Conservation (phyloP, 2,113 vertebrate genomes). For the Murina feae region DNA sequence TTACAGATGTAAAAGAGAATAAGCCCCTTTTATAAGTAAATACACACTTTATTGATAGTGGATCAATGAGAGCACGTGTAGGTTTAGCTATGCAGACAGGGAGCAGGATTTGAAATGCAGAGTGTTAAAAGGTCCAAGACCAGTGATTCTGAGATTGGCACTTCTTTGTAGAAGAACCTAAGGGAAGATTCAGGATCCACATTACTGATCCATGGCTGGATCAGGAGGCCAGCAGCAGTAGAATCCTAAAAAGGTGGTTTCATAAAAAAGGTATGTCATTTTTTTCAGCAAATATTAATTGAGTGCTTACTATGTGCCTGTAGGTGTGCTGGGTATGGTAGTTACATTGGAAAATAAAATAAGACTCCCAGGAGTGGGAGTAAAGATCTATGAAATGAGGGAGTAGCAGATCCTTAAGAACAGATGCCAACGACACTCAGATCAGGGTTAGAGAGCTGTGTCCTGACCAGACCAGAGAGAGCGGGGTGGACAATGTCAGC, state of each 20-base stretch:
- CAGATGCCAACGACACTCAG: not conserved
- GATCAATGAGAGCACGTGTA: not conserved
- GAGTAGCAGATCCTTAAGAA: not conserved
- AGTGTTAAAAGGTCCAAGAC: slow-evolving; percentile 14
- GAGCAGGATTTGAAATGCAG: slow-evolving; percentile 34
- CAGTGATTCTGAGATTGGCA: slow-evolving; percentile 32
- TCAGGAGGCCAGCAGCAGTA: not conserved
- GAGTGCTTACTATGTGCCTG: not conserved
- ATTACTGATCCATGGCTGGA: not conserved
- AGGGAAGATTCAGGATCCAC: slow-evolving; percentile 2
- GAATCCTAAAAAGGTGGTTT: slow-evolving; percentile 20
- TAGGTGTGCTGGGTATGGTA: not conserved
- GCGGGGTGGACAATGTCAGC: not conserved
- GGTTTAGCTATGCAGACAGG: not conserved
- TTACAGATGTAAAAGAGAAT: not conserved
- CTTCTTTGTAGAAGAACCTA: not conserved
- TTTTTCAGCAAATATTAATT: not conserved
- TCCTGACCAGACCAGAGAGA: not conserved
- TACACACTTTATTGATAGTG: not conserved
- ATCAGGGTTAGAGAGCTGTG: not conserved
- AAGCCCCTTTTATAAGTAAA: not conserved
- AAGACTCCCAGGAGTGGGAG: too few species aligned
- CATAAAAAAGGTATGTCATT: not conserved
- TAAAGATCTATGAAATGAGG: not conserved
- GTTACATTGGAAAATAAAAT: not conserved